Evolutionary conservation across 2,113 vertebrate species (phyloP).

Genomic region (Sciurus niger): DNA sequence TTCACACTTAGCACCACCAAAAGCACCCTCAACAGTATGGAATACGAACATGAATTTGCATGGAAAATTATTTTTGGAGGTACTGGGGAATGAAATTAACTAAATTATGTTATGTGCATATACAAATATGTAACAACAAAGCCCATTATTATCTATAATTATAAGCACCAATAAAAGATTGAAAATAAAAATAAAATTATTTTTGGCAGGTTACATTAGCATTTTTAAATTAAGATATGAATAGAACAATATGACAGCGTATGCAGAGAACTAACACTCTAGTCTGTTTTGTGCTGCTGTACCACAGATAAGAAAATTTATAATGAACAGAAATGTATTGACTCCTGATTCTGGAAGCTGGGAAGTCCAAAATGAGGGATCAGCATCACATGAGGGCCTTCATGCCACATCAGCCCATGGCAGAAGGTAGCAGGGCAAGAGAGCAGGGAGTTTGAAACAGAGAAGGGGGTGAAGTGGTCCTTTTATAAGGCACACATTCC

Average conservation of each 20-base stretch:
- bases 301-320: background rate
- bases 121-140: too few species aligned
- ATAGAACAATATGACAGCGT: background rate
- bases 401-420: background rate
- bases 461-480: background rate
- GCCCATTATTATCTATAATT: too few species aligned
- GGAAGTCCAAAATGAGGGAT: background rate
- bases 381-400: background rate
- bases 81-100: too few species aligned
- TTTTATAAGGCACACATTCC: background rate
- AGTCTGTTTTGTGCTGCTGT: background rate
- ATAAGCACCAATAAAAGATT: too few species aligned
- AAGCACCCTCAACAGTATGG: background rate
- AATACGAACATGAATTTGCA: background rate
- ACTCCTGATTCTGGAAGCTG: background rate
- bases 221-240: background rate
- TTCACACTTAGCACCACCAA: background rate
- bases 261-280: background rate
- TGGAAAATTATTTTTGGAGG: constrained; percentile 6
- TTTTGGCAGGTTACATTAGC: background rate
- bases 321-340: background rate
- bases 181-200: background rate
- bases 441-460: too few species aligned
- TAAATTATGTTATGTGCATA: too few species aligned
- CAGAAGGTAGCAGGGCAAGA: background rate